Percentiles rank a stretch among this genome's conserved stretches.
phyloP scores from a whole-genome alignment of 2,113 vertebrate genomes.

The Ictidomys tridecemlineatus region DNA sequence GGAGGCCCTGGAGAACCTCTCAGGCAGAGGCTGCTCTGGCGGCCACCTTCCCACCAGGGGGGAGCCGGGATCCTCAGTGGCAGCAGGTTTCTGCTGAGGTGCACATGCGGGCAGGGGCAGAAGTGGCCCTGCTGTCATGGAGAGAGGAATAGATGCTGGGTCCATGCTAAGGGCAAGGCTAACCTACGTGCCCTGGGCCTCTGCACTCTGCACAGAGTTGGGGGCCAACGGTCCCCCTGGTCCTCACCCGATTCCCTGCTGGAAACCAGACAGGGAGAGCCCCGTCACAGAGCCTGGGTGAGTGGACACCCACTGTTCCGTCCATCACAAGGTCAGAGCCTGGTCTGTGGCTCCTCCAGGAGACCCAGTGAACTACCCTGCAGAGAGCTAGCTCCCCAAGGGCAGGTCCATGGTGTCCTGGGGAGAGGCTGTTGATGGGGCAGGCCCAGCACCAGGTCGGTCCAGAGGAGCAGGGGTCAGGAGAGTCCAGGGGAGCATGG shows the following conservation, averaged over 20 bases:
- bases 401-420: not conserved
- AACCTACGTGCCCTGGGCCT: accelerated
- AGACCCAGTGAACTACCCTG: not conserved
- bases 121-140: accelerated
- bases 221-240: no score
- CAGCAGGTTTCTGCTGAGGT: not conserved
- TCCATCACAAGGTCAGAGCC: no score
- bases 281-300: accelerated
- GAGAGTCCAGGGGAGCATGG: not conserved
- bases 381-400: no score
- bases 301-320: not conserved
- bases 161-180: not conserved
- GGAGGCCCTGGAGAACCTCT: no score
- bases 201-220: not conserved
- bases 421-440: not conserved
- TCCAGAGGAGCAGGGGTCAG: not conserved
- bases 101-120: accelerated
- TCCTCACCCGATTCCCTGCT: accelerated
- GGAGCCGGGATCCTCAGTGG: not conserved
- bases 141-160: not conserved
- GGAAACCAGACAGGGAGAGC: not conserved
- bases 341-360: no score
- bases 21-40: accelerated
- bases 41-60: not conserved
- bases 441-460: not conserved